Percentiles rank a stretch among this genome's conserved stretches.
Evolutionary conservation across 2,888 invertebrate species (phyloP).

Genomic region (Fissipunctia ypsillon): DNA sequence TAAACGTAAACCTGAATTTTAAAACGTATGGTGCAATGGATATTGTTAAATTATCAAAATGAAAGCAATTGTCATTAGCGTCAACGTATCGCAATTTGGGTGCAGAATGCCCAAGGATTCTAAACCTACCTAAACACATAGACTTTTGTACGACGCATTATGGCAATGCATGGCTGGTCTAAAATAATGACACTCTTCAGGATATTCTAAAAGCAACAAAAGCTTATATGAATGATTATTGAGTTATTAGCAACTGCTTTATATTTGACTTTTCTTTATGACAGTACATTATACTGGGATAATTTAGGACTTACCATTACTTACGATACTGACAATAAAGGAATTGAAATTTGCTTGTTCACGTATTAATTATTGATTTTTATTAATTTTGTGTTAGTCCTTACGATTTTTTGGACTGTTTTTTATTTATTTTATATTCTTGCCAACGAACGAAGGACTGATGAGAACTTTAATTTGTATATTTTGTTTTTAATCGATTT

Average conservation of each 20-base stretch:
- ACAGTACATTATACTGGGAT: constrained; percentile 4
- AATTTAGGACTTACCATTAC: constrained; percentile 25
- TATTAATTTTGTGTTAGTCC: constrained; percentile 19
- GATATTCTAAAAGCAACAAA: background rate
- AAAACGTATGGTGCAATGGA: background rate
- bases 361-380: constrained; percentile 34
- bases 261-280: background rate
- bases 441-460: constrained; percentile 65
- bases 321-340: constrained; percentile 16
- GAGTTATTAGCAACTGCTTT: background rate
- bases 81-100: background rate
- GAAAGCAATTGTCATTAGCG: background rate
- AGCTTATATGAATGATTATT: background rate
- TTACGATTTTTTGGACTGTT: constrained; percentile 32
- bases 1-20: background rate
- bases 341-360: constrained; percentile 49
- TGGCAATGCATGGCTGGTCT: background rate
- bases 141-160: background rate
- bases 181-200: background rate
- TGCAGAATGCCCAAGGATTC: background rate
- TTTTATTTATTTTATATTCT: constrained; percentile 55
- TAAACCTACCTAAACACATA: background rate
- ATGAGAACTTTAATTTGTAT: constrained; percentile 65
- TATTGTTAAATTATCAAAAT: constrained; percentile 4
- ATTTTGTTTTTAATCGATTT: constrained; percentile 62